Conservation (phyloP, 2,797 vertebrate species). For the Tenualosa ilisha region DNA sequence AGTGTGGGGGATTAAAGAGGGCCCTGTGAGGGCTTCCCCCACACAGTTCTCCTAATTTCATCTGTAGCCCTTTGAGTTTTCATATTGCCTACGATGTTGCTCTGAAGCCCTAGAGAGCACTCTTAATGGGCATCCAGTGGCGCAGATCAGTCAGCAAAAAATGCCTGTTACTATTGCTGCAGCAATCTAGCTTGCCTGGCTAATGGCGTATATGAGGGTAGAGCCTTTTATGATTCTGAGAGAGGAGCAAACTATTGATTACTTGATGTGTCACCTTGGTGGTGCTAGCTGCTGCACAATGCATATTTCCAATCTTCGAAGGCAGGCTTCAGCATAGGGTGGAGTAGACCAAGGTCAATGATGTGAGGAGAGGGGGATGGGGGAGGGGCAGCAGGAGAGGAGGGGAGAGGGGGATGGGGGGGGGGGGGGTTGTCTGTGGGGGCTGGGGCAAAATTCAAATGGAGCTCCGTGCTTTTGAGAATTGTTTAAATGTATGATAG, state of each 20-base stretch:
- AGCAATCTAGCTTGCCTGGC: not conserved
- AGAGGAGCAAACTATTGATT: slow-evolving; percentile 41
- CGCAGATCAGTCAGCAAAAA: not conserved
- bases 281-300: slow-evolving; percentile 46
- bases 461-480: not conserved
- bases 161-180: not conserved
- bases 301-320: slow-evolving; percentile 46
- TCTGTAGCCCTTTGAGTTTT: not conserved
- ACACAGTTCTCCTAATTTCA: not conserved
- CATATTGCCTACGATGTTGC: not conserved
- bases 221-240: not conserved
- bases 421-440: slow-evolving; percentile 31
- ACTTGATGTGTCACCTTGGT: slow-evolving; percentile 47
- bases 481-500: not conserved
- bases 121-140: not conserved
- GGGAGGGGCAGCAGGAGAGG: not conserved
- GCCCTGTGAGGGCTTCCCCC: not conserved
- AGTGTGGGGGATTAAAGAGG: not conserved
- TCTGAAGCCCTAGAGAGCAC: not conserved
- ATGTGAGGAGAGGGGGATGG: slow-evolving; percentile 43
- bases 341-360: slow-evolving; percentile 58
- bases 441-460: slow-evolving; percentile 29
- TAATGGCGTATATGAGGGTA: not conserved
- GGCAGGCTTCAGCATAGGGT: slow-evolving; percentile 33
- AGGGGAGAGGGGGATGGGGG: not conserved